Base-by-base conservation (phyloP, 2,113 vertebrate genomes). In the Oceanodroma tethys region DNA sequence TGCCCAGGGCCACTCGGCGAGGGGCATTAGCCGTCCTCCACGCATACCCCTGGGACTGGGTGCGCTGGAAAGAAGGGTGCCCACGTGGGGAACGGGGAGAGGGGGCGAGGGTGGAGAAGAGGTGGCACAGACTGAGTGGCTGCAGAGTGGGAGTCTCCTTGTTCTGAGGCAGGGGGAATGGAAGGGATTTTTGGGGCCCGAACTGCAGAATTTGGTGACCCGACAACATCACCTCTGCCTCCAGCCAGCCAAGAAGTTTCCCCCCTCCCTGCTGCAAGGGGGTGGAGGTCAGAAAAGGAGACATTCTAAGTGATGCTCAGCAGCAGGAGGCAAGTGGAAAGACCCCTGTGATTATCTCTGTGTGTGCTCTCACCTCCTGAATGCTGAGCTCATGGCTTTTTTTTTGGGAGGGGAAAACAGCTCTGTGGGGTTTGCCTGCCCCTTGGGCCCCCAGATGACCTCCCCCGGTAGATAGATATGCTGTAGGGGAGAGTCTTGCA, bases 1-100 rank as follows among this genome's bases (percentile, higher is more conserved):
- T 6, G 11, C 82, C 53, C 74, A 45, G 62, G 59, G 85, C 68
- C 9, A 7, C 81, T 86, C 1, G 0, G 40, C 0, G 0, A 87
- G 81, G 62, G 80, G 85, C 81, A 84, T 40, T 9, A 58, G 78
- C 73, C 6, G 5, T 47, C 27, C 81, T 45, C 91, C 81, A 40
- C 10, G 4, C 27, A 6, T 68, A 17, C 32, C 70, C 52, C 60
- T n/a, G 76, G 70, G 43, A 90, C 82, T 52, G 53, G 45, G n/a
- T 4, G 5, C 0, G 2, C 68, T 95, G 60, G 42, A 60, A 95
- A 83, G 56, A 62, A 19, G 65, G 71, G 22, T 19, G 34, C 1
- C 16, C 9, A 4, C 1, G 1, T 27, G 47, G 22, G 60, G 20
- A 63, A 55, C 5, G 9, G 43, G 50, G 11, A 86, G 23, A 59